Evolutionary conservation across 2,888 invertebrate species (phyloP).

Genomic region (Pinctada fucata): DNA sequence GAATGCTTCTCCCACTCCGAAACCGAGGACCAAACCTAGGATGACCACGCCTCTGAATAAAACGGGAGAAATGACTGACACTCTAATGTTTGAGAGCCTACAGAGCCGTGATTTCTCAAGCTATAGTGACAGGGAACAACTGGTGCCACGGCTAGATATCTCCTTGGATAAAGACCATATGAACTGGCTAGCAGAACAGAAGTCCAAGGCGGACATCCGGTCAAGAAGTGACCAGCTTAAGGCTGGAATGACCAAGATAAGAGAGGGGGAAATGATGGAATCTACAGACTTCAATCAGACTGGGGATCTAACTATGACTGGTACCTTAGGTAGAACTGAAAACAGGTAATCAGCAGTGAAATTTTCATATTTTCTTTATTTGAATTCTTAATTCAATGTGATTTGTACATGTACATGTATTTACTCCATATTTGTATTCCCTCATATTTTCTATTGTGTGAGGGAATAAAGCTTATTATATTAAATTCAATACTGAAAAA

Average conservation of each 20-base stretch:
- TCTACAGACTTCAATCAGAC: slow-evolving; percentile 53
- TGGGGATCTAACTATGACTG: slow-evolving; percentile 49
- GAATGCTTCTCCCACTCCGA: slow-evolving; percentile 42
- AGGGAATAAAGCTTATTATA: too few relatives aligned
- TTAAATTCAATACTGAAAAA: too few relatives aligned
- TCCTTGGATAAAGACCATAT: slow-evolving; percentile 74
- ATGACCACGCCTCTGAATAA: slow-evolving; percentile 34
- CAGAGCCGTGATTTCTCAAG: slow-evolving; percentile 69
- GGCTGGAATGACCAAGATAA: slow-evolving; percentile 44
- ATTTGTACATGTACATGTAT: neutral
- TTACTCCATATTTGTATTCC: too few relatives aligned
- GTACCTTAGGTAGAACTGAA: slow-evolving; percentile 54
- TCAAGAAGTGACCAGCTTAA: slow-evolving; percentile 49
- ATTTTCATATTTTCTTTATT: too few relatives aligned
- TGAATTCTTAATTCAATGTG: too few relatives aligned
- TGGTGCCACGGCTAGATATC: slow-evolving; percentile 73
- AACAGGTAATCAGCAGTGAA: slow-evolving; percentile 2
- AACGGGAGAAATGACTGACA: slow-evolving; percentile 50
- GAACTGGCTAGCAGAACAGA: slow-evolving; percentile 73
- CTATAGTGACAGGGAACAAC: slow-evolving; percentile 42
- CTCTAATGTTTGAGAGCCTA: slow-evolving; percentile 69
- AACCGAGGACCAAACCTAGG: slow-evolving; percentile 49
- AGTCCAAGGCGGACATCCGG: slow-evolving; percentile 61
- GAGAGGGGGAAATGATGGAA: slow-evolving; percentile 48
- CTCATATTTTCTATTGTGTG: too few relatives aligned